A percentile compares a stretch with the other conserved stretches of the same genome.
Conservation (phyloP, 2,888 invertebrate genomes). For the Psylliodes chrysocephalus region DNA sequence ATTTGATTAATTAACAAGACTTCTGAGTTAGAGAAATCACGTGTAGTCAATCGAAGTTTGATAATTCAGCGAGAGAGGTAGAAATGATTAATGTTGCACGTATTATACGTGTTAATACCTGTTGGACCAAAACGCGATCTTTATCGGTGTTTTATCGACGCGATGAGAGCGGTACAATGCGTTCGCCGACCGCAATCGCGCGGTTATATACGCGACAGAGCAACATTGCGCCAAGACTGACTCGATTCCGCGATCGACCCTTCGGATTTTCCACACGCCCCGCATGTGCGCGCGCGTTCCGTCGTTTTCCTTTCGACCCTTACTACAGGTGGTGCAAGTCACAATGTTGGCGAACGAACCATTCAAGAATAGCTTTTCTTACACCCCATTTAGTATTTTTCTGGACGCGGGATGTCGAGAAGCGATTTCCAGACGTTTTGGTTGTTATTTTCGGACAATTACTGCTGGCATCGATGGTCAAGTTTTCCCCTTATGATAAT, state of each 20-base stretch:
- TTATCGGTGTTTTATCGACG: slow-evolving; percentile 37
- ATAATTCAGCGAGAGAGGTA: slow-evolving; percentile 10
- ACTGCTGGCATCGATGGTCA: too few species aligned
- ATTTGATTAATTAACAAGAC: slow-evolving; percentile 47
- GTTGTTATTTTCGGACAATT: slow-evolving; percentile 25
- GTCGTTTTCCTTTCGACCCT: slow-evolving; percentile 49
- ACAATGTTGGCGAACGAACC: slow-evolving; percentile 43
- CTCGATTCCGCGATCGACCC: slow-evolving; percentile 59
- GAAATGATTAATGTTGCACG: slow-evolving; percentile 22
- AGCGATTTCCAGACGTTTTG: slow-evolving; percentile 33
- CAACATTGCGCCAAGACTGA: slow-evolving; percentile 63
- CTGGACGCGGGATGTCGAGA: slow-evolving; percentile 44
- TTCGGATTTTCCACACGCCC: slow-evolving; percentile 55
- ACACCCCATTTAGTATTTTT: slow-evolving; percentile 40
- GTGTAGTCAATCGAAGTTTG: slow-evolving; percentile 27
- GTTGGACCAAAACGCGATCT: slow-evolving; percentile 51
- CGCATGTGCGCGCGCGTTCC: slow-evolving; percentile 57
- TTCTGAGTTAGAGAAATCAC: slow-evolving; percentile 37
- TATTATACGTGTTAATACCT: slow-evolving; percentile 49
- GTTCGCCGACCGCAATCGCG: slow-evolving; percentile 54
- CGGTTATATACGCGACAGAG: slow-evolving; percentile 60
- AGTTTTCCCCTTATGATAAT: too few species aligned
- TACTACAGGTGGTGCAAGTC: slow-evolving; percentile 61
- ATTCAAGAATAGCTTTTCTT: slow-evolving; percentile 39
- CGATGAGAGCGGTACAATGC: slow-evolving; percentile 54